phyloP scores from a whole-genome alignment of 2,888 invertebrate genomes.

The Glyphotaelius pellucidus region DNA sequence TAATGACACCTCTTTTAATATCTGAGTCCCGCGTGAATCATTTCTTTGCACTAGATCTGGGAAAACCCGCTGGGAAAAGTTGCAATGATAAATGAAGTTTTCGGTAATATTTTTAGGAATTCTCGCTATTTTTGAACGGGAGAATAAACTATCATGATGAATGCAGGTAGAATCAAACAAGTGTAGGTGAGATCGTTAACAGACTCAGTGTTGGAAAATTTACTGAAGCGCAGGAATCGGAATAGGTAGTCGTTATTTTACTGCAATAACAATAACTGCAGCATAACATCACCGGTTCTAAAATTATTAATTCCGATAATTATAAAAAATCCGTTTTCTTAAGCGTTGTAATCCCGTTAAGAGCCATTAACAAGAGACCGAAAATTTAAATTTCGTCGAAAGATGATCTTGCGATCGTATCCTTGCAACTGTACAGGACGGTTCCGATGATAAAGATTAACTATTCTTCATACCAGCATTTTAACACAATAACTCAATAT shows the following conservation, averaged over 20 bases:
- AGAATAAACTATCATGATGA: neutral
- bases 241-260: neutral
- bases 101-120: neutral
- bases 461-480: no score
- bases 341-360: no score
- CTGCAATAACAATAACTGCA: neutral
- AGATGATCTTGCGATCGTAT: no score
- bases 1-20: constrained; percentile 27
- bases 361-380: no score
- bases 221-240: neutral
- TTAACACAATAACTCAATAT: no score
- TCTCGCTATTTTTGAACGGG: neutral
- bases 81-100: neutral
- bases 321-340: neutral
- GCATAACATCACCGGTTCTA: no score
- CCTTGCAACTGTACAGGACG: no score
- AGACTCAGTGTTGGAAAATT: neutral
- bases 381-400: no score
- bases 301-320: no score
- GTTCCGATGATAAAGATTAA: no score
- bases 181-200: neutral
- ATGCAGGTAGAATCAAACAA: neutral
- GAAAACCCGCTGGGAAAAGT: neutral
- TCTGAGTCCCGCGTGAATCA: neutral
- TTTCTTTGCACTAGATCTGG: neutral